These are phyloP conservation scores for Hyposmocoma kahamanoa DNA, from an alignment of 1,140 invertebrate species.

Conservation along the genomic window DNA sequence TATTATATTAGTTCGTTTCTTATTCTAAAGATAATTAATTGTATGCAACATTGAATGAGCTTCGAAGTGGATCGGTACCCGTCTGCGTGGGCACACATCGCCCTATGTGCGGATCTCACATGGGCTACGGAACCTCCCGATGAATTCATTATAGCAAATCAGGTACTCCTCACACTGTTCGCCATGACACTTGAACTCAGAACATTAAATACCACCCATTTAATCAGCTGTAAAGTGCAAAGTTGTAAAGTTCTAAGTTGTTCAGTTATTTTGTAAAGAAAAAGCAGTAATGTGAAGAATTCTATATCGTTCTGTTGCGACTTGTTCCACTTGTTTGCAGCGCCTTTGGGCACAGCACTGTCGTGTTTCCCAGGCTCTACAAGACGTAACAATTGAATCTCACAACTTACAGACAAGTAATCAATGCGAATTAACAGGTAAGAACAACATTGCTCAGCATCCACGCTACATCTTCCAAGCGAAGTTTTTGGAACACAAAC, in stretches of 20 bases:
- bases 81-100: slow-evolving; percentile 64
- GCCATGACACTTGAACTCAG: too few relatives aligned
- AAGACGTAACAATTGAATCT: slow-evolving; percentile 39
- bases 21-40: slow-evolving; percentile 59
- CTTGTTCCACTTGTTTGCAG: slow-evolving; percentile 43
- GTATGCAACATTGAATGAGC: slow-evolving; percentile 71
- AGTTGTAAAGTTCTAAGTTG: too few relatives aligned
- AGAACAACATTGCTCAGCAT: slow-evolving; percentile 16
- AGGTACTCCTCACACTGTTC: slow-evolving; percentile 28
- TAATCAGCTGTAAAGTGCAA: too few relatives aligned
- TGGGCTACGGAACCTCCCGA: slow-evolving; percentile 61
- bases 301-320: too few relatives aligned
- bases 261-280: too few relatives aligned
- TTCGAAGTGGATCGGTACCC: slow-evolving; percentile 65
- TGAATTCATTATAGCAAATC: slow-evolving; percentile 64
- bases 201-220: too few relatives aligned
- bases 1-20: slow-evolving; percentile 59
- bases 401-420: slow-evolving; percentile 34
- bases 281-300: too few relatives aligned
- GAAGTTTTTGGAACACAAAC: background rate
- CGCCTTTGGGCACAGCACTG: slow-evolving; percentile 64
- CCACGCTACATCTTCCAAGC: too few relatives aligned
- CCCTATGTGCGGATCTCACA: slow-evolving; percentile 68
- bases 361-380: slow-evolving; percentile 55
- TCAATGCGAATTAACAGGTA: slow-evolving; percentile 43